These are phyloP conservation scores for Anguilla japonica DNA, from an alignment of 2,113 vertebrate species.

Conservation along the genomic window DNA sequence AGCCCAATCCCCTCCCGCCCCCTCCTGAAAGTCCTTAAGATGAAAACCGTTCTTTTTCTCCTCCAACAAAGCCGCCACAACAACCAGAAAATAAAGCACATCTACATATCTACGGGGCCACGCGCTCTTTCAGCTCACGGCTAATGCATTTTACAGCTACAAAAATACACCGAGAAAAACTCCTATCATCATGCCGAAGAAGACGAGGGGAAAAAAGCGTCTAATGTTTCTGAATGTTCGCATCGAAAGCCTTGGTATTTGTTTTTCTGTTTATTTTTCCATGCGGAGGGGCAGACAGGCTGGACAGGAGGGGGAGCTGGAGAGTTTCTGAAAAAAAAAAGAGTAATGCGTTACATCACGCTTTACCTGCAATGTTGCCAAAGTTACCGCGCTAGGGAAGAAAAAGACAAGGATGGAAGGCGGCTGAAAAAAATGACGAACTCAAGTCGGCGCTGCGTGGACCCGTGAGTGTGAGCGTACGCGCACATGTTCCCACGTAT, in stretches of 20 bases:
- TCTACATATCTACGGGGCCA: constrained; percentile 98
- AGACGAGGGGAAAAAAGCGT: constrained; percentile 12
- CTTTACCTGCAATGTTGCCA: neutral
- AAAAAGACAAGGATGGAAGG: neutral
- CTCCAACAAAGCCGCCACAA: constrained; percentile 79
- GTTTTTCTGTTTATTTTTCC: neutral
- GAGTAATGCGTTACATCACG: neutral
- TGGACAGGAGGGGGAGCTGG: neutral
- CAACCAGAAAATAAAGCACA: constrained; percentile 95
- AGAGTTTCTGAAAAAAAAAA: neutral
- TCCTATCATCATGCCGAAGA: constrained; percentile 66
- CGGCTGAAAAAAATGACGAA: neutral
- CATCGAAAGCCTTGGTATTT: neutral
- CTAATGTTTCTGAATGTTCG: constrained; percentile 28
- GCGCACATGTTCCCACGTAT: neutral
- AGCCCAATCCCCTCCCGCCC: neutral
- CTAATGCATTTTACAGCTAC: constrained; percentile 99
- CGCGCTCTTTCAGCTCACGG: constrained; percentile 95
- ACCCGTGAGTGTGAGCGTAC: neutral
- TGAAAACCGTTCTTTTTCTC: constrained; percentile 64
- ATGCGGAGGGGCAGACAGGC: neutral
- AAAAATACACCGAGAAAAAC: constrained; percentile 77
- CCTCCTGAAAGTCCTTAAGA: constrained; percentile 63
- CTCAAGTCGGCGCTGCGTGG: neutral
- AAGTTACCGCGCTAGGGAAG: neutral